Evolutionary conservation across 2,797 vertebrate species (phyloP).

Genomic region (Cheirogaleus major): DNA sequence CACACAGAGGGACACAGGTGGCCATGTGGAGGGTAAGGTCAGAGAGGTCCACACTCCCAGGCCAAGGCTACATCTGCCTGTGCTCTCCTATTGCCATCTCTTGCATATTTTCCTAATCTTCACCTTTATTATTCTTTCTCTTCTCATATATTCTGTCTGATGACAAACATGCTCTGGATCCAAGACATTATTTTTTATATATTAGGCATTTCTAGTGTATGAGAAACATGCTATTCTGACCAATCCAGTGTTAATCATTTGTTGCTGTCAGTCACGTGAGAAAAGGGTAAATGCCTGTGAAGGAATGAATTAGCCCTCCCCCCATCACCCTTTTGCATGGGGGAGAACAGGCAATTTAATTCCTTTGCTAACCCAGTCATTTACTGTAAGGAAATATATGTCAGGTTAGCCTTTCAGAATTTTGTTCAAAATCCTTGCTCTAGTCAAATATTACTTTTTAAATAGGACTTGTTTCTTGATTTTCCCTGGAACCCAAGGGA

Average conservation of each 20-base stretch:
- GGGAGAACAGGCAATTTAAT: not conserved
- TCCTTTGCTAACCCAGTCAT: not conserved
- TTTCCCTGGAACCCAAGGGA: not conserved
- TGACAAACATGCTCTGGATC: not conserved
- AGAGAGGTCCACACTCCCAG: not conserved
- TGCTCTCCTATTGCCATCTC: not conserved
- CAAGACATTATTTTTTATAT: not conserved
- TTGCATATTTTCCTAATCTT: not conserved
- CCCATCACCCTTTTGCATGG: not conserved
- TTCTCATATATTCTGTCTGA: not conserved
- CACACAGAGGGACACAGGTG: not conserved
- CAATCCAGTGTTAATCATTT: not conserved
- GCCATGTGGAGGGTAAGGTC: not conserved
- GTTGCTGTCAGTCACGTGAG: not conserved
- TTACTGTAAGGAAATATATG: not conserved
- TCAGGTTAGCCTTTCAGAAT: slow-evolving; percentile 15
- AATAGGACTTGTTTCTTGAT: not conserved
- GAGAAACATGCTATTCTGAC: not conserved
- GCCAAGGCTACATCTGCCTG: not conserved
- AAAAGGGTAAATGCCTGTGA: not conserved
- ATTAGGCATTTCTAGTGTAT: not conserved
- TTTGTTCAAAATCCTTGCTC: not conserved
- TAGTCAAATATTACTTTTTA: not conserved
- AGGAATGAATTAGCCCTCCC: not conserved
- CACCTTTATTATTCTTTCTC: not conserved